A percentile compares a stretch with the other conserved stretches of the same genome.
Evolutionary conservation across 2,113 vertebrate species (phyloP).

Genomic region (Plecturocebus donacophilus): DNA sequence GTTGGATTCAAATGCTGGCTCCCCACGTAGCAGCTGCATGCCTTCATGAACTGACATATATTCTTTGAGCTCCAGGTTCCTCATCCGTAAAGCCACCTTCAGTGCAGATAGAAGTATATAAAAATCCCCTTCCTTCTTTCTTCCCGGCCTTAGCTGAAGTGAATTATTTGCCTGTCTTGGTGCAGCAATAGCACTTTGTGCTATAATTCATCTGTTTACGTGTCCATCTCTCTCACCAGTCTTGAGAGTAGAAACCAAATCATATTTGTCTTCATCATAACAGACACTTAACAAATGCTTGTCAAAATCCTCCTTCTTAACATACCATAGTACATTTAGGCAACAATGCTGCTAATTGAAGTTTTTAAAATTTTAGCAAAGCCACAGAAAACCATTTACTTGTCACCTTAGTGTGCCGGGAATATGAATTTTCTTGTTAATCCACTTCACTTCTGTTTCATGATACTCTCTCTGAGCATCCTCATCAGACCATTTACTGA

Average conservation of each 20-base stretch:
- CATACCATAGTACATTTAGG: neutral
- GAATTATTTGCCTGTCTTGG: neutral
- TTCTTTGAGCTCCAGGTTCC: neutral
- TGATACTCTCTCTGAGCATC: too few species aligned
- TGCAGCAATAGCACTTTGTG: neutral
- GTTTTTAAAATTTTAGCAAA: neutral
- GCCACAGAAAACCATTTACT: neutral
- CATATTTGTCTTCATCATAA: neutral
- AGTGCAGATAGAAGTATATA: neutral
- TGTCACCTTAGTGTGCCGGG: neutral
- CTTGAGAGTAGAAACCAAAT: neutral
- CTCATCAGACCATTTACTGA: neutral
- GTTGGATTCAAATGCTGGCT: neutral
- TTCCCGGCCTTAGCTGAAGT: neutral
- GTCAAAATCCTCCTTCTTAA: neutral
- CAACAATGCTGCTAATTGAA: neutral
- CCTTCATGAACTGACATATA: neutral
- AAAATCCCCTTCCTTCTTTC: neutral
- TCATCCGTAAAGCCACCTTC: neutral
- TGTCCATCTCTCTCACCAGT: neutral
- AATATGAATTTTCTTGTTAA: neutral
- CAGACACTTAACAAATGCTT: neutral
- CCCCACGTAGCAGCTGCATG: fast-evolving
- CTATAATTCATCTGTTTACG: neutral
- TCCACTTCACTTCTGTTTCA: neutral